A percentile compares a stretch with the other conserved stretches of the same genome.
Conservation (phyloP, 2,113 vertebrate genomes). For the Alethe castanea region DNA sequence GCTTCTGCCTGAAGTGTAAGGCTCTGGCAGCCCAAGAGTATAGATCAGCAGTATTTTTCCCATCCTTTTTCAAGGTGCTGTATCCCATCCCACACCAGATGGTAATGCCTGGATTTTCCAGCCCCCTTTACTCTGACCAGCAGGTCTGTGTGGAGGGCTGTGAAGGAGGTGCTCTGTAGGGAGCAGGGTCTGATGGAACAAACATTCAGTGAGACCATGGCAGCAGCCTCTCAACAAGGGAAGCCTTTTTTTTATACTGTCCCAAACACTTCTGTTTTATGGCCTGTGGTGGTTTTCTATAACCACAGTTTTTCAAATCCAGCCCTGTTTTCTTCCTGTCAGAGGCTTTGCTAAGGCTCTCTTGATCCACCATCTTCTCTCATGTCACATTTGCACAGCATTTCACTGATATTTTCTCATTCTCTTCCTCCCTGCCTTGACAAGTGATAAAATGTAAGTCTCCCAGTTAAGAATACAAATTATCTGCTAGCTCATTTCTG, state of each 20-base stretch:
- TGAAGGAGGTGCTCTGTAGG: neutral
- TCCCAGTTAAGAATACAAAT: neutral
- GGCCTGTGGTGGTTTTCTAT: neutral
- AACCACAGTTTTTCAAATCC: neutral
- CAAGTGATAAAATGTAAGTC: neutral
- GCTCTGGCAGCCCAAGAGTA: neutral
- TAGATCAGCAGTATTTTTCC: neutral
- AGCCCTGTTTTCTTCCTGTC: neutral
- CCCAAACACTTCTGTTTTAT: neutral
- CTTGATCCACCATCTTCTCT: neutral
- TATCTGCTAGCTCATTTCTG: neutral
- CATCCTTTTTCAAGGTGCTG: neutral
- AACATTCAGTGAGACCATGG: accelerated
- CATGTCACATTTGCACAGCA: neutral
- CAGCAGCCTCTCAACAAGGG: neutral
- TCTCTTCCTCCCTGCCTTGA: neutral
- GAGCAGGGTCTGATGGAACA: neutral
- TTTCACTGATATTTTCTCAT: neutral
- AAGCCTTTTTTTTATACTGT: neutral
- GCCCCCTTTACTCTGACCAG: neutral
- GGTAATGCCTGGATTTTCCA: neutral
- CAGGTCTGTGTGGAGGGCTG: neutral
- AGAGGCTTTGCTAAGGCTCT: neutral
- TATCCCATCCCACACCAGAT: neutral
- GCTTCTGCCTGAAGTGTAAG: neutral